Evolutionary conservation across 2,888 invertebrate species (phyloP).

Genomic region (Nomada ruficornis): DNA sequence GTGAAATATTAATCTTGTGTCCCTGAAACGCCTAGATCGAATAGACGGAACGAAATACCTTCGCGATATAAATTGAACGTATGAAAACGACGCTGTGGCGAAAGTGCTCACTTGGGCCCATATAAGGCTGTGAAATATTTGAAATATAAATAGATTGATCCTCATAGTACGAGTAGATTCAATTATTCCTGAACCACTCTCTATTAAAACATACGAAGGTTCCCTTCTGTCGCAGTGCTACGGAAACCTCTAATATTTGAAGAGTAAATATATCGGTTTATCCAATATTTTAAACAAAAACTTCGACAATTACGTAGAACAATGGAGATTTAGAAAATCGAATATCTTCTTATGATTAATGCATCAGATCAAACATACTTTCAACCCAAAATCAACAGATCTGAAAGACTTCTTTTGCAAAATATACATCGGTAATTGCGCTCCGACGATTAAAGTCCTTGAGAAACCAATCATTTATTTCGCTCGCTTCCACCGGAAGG

Average conservation of each 20-base stretch:
- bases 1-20: conserved; percentile 66
- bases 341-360: too few relatives aligned
- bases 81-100: conserved; percentile 66
- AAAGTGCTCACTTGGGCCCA: conserved; percentile 23
- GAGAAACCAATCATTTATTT: conserved; percentile 33
- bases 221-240: background rate
- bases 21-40: conserved; percentile 33
- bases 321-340: too few relatives aligned
- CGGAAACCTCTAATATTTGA: too few relatives aligned
- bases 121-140: conserved; percentile 57
- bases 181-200: conserved; percentile 43
- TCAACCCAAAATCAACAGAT: too few relatives aligned
- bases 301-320: too few relatives aligned
- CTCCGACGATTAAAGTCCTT: conserved; percentile 10
- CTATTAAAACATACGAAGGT: conserved; percentile 26
- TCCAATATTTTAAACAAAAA: too few relatives aligned
- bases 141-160: conserved; percentile 53
- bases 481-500: conserved; percentile 2
- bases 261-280: background rate
- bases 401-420: background rate
- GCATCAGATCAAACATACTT: too few relatives aligned
- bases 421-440: too few relatives aligned
- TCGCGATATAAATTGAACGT: conserved; percentile 65
- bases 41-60: conserved; percentile 56
- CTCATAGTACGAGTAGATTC: conserved; percentile 2